Evolutionary conservation across 2,888 invertebrate species (phyloP).

Genomic region (Tetranychus piercei): DNA sequence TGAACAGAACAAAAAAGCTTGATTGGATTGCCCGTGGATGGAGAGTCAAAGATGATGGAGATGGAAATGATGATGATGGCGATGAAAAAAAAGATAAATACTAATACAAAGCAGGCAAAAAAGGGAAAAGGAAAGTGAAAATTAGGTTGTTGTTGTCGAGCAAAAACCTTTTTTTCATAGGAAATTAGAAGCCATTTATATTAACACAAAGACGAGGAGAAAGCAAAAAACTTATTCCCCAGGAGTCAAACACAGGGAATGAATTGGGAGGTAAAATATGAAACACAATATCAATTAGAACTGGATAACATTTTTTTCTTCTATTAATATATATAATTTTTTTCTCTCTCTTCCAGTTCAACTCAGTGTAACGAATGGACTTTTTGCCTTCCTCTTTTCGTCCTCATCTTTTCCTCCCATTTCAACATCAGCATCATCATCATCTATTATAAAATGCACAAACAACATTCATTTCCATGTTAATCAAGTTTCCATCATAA

Average conservation of each 20-base stretch:
- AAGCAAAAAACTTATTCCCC: not conserved
- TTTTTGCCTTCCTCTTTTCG: not conserved
- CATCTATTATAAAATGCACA: not conserved
- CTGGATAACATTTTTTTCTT: not conserved
- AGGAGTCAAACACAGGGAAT: not conserved
- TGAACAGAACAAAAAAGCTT: not conserved
- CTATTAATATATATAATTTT: not conserved
- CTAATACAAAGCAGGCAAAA: not conserved
- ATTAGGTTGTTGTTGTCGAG: slow-evolving; percentile 1
- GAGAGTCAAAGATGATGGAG: not conserved
- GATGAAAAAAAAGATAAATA: not conserved
- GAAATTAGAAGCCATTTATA: slow-evolving; percentile 1
- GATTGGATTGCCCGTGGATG: slow-evolving; percentile 2
- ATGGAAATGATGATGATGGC: not conserved
- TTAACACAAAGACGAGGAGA: not conserved
- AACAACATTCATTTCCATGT: not conserved
- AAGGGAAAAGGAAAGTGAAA: slow-evolving; percentile 2
- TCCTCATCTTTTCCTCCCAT: not conserved
- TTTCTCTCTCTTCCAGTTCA: not conserved
- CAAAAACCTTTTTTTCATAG: not conserved
- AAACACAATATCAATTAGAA: slow-evolving; percentile 1
- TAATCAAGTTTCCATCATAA: not conserved
- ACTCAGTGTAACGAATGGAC: not conserved
- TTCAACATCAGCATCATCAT: not conserved
- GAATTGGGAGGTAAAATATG: not conserved